Base-by-base conservation (phyloP, 30 jellyfish, hydroid and myxozoan genomes). In the Aurelia coerulea region DNA sequence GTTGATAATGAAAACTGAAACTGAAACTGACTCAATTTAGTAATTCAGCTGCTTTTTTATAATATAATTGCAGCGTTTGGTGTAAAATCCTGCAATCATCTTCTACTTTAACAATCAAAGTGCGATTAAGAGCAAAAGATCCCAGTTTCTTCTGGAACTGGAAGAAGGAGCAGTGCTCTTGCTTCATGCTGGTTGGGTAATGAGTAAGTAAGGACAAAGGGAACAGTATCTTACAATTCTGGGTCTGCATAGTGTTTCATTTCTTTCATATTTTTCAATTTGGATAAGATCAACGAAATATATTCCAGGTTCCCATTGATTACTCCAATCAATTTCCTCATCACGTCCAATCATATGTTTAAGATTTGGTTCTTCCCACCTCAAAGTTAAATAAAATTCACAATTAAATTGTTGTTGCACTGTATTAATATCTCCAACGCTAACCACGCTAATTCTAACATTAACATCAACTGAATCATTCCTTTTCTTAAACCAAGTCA, bases 241-340 rank as follows among this genome's bases (percentile, higher is more conserved):
- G 73, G 84, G 95, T 81, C 73, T 68, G 72, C 71, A 79, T 64
- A 78, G 66, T 18, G 81, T 77, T 75, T 83, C 93, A 73, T 92
- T 92, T 63, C 93, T 92, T 68, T 86, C 87, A 68, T 83, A 79
- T 62, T 88, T 92, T 41, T 87, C 93, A 23, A 92, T 68, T 73
- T 92, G 95, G 32, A 92, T 88, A 16, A 93, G 79, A 68, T 92
- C 93, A 37, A 93, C 97, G 64, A 92, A 92, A 59, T 92, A 92
- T 2, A 92, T 76, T 49, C 98, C 93, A 5, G 98, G 98, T 50
- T 92, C 94, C 98, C 98, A 92, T 74, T 86, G 86, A 14, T 79
- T 65, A 32, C 72, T 76, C 98, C 98, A 92, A 39, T 81, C 85
- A 50, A 92, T 74, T 60, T 92, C 91, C 14, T 78, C 91, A 32